Evolutionary conservation across 2,113 vertebrate species (phyloP).

Genomic region (Mobula hypostoma): DNA sequence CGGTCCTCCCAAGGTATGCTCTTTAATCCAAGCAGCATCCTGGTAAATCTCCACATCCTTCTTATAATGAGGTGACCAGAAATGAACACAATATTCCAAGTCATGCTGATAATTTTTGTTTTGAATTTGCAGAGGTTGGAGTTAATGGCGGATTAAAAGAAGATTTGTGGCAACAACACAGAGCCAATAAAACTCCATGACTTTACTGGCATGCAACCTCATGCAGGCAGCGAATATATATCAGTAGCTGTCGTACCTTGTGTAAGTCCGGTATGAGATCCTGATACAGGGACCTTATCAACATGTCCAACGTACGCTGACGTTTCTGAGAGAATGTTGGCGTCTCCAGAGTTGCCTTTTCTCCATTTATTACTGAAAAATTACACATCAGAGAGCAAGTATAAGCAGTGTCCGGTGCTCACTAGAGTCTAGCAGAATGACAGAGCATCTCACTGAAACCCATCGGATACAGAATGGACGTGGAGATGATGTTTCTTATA

Average conservation of each 20-base stretch:
- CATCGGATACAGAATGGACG: too few species aligned
- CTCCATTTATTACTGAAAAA: slow-evolving; percentile 89
- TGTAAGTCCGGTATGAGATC: slow-evolving; percentile 90
- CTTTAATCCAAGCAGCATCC: too few species aligned
- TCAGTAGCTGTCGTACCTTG: slow-evolving; percentile 63
- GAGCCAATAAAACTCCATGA: neutral
- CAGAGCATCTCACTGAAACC: too few species aligned
- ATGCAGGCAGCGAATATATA: neutral
- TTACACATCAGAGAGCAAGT: neutral
- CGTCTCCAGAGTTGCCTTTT: slow-evolving; percentile 97
- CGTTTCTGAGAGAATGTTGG: slow-evolving; percentile 97
- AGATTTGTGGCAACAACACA: neutral
- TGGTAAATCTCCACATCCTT: too few species aligned
- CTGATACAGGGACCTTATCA: slow-evolving; percentile 93
- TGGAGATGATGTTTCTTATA: too few species aligned
- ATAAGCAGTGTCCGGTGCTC: too few species aligned
- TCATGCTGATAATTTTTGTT: neutral
- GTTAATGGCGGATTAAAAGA: neutral
- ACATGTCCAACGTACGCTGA: slow-evolving; percentile 92
- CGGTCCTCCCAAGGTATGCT: too few species aligned
- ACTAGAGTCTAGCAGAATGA: too few species aligned
- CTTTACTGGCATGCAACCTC: neutral
- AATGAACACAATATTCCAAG: too few species aligned
- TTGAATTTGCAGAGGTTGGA: neutral
- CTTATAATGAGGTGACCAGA: too few species aligned